Percentiles rank a stretch among this genome's conserved stretches.
These are phyloP conservation scores for Drosophila bocqueti DNA, from an alignment of 1,140 invertebrate genomes.

Conservation along the genomic window DNA sequence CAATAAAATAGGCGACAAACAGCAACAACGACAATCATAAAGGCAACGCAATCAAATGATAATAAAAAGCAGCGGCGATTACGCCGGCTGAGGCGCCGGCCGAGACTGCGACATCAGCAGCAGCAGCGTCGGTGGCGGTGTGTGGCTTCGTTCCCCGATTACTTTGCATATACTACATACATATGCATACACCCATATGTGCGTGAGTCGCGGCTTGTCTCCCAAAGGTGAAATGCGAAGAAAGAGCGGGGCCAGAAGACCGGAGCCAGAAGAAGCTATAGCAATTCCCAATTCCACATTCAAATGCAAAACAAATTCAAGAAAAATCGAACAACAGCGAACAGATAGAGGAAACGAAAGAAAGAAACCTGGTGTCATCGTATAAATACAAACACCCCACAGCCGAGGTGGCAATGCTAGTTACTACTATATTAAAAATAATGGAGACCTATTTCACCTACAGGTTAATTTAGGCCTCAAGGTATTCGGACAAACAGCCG, in stretches of 20 bases:
- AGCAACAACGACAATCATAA: conserved; percentile 68
- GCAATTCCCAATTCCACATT: conserved; percentile 69
- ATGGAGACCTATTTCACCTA: not conserved
- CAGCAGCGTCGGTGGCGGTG: conserved; percentile 2
- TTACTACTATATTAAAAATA: not conserved
- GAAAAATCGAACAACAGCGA: conserved; percentile 74
- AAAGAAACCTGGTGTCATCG: conserved; percentile 51
- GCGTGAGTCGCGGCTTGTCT: conserved; percentile 52
- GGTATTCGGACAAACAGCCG: not conserved
- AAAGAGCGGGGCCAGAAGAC: conserved; percentile 28
- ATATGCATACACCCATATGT: conserved; percentile 17
- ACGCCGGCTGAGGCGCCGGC: conserved; percentile 51
- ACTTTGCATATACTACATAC: conserved; percentile 66
- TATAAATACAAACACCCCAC: conserved; percentile 17
- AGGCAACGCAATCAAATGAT: conserved; percentile 79
- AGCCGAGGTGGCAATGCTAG: conserved; percentile 15
- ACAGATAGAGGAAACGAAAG: conserved; percentile 37
- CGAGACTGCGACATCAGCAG: conserved; percentile 9
- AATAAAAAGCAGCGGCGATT: conserved; percentile 81
- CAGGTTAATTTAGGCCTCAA: not conserved
- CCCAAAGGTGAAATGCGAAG: conserved; percentile 72
- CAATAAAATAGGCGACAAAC: conserved; percentile 58
- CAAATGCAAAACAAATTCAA: conserved; percentile 78
- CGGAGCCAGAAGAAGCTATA: conserved; percentile 68
- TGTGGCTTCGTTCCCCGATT: conserved; percentile 53